phyloP scores from a whole-genome alignment of 2,797 vertebrate species.

The Bovichtus diacanthus region DNA sequence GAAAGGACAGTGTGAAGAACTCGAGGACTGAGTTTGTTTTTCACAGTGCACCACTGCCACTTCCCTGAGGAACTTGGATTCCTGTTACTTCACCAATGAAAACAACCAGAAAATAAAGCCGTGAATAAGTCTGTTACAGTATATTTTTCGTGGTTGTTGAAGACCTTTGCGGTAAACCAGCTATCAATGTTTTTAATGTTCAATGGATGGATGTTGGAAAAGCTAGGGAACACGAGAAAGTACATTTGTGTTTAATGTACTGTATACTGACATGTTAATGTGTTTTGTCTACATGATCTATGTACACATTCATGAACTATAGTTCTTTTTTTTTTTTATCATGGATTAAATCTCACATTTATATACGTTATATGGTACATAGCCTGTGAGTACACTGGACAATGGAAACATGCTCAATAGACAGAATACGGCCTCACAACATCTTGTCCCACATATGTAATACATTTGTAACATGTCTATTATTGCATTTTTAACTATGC shows the following conservation, averaged over 20 bases:
- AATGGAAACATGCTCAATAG: slow-evolving; percentile 57
- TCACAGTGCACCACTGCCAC: slow-evolving; percentile 61
- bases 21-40: slow-evolving; percentile 61
- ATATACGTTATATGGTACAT: slow-evolving; percentile 70
- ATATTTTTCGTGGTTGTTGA: slow-evolving; percentile 48
- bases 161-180: slow-evolving; percentile 51
- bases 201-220: slow-evolving; percentile 39
- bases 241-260: slow-evolving; percentile 54
- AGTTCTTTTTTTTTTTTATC: slow-evolving; percentile 46
- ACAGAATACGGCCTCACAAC: slow-evolving; percentile 29
- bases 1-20: slow-evolving; percentile 69
- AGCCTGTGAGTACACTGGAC: slow-evolving; percentile 83
- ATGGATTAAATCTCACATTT: slow-evolving; percentile 64
- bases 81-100: slow-evolving; percentile 54
- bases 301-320: slow-evolving; percentile 54
- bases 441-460: slow-evolving; percentile 24
- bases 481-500: slow-evolving; percentile 20
- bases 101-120: slow-evolving; percentile 58
- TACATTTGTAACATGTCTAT: slow-evolving; percentile 38
- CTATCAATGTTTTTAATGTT: slow-evolving; percentile 48
- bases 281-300: slow-evolving; percentile 59
- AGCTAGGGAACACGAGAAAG: slow-evolving; percentile 36
- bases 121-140: slow-evolving; percentile 47
- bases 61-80: slow-evolving; percentile 51
- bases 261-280: slow-evolving; percentile 51